A percentile compares a stretch with the other conserved stretches of the same genome.
These are phyloP conservation scores for Myrmophylax atrothorax DNA, from an alignment of 2,113 vertebrate species.

Conservation along the genomic window DNA sequence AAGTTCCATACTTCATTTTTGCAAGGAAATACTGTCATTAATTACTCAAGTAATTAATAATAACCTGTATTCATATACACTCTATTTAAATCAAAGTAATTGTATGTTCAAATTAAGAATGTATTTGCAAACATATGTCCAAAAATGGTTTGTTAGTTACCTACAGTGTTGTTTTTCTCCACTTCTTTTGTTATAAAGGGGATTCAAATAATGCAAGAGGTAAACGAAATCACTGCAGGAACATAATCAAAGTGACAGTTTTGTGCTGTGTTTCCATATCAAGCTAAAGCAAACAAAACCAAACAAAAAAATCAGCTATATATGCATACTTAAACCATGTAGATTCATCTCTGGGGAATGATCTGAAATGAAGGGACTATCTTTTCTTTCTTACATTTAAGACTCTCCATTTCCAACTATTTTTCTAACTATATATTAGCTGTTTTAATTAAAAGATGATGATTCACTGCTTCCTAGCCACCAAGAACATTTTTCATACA, in stretches of 20 bases:
- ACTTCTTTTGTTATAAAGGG: not conserved
- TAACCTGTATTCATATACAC: not conserved
- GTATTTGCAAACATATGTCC: constrained; percentile 5
- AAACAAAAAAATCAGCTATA: not conserved
- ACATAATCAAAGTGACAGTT: constrained; percentile 42
- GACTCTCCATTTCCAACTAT: constrained; percentile 31
- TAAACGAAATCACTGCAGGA: constrained; percentile 15
- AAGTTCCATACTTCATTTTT: not conserved
- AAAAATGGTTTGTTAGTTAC: not conserved
- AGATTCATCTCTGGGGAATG: not conserved
- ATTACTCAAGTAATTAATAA: not conserved
- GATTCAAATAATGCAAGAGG: not conserved
- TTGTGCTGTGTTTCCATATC: constrained; percentile 51
- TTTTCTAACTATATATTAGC: constrained; percentile 51
- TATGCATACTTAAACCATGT: constrained; percentile 18
- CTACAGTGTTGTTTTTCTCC: not conserved
- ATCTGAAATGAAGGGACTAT: constrained; percentile 34
- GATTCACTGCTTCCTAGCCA: constrained; percentile 63
- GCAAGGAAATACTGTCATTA: not conserved
- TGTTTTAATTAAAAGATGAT: constrained; percentile 67
- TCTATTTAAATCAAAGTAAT: not conserved
- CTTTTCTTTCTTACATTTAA: not conserved
- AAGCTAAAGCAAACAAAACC: constrained; percentile 40
- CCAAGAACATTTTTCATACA: constrained; percentile 49
- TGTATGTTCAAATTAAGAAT: not conserved